These are phyloP conservation scores for Pseudanteris insignis DNA, from an alignment of 2,888 invertebrate species.

Conservation along the genomic window DNA sequence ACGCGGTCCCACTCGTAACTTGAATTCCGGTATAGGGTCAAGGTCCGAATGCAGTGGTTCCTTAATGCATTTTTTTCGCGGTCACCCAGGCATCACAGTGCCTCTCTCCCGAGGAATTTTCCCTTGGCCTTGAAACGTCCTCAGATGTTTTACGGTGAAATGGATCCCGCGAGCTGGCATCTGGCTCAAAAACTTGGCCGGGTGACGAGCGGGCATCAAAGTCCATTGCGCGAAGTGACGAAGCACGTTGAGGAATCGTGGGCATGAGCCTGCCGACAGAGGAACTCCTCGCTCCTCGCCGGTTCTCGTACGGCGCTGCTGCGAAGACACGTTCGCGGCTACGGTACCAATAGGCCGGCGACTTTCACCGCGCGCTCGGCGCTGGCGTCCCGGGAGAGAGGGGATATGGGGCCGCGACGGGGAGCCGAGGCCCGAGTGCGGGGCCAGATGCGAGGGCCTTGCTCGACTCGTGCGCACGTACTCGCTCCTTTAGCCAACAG, in stretches of 20 bases:
- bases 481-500: slow-evolving; percentile 42
- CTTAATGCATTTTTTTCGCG: too few relatives aligned
- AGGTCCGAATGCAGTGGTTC: too few relatives aligned
- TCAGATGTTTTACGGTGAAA: slow-evolving; percentile 3
- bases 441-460: slow-evolving; percentile 47
- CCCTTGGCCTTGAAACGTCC: slow-evolving; percentile 30
- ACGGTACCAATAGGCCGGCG: slow-evolving; percentile 64
- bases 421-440: slow-evolving; percentile 15
- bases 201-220: slow-evolving; percentile 9
- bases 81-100: too few relatives aligned
- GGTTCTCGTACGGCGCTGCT: slow-evolving; percentile 9
- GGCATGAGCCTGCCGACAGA: too few relatives aligned
- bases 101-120: too few relatives aligned
- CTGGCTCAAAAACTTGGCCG: slow-evolving; percentile 23
- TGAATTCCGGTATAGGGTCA: too few relatives aligned
- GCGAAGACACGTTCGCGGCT: slow-evolving; percentile 51
- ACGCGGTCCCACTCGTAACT: too few relatives aligned
- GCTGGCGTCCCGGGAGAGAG: slow-evolving; percentile 30
- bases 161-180: slow-evolving; percentile 1
- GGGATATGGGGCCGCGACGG: neutral
- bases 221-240: neutral
- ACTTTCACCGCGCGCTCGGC: slow-evolving; percentile 60
- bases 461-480: slow-evolving; percentile 47
- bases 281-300: too few relatives aligned
- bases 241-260: neutral